A percentile compares a stretch with the other conserved stretches of the same genome.
Conservation (phyloP, 2,888 invertebrate genomes). For the Molorchus minor region DNA sequence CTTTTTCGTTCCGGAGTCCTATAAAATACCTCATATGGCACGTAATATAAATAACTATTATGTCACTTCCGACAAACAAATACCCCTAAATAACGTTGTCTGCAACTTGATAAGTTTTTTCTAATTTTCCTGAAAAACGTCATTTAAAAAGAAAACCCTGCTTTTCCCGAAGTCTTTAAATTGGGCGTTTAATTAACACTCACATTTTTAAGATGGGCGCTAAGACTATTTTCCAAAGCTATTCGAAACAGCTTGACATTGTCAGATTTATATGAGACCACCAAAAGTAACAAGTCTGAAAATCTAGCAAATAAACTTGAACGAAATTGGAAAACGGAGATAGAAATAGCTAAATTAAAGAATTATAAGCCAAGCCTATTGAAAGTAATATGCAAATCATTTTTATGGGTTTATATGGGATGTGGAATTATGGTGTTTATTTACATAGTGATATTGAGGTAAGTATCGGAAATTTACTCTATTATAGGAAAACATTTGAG, state of each 20-base stretch:
- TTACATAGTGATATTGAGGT: slow-evolving; percentile 40
- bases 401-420: slow-evolving; percentile 39
- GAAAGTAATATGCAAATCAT: slow-evolving; percentile 39
- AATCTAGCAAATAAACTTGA: slow-evolving; percentile 71
- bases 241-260: slow-evolving; percentile 69
- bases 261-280: slow-evolving; percentile 70
- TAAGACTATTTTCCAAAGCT: slow-evolving; percentile 64
- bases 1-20: no score
- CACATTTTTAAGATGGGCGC: slow-evolving; percentile 57
- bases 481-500: no score
- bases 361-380: slow-evolving; percentile 51
- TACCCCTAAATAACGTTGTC: no score
- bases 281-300: slow-evolving; percentile 70
- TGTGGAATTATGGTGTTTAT: slow-evolving; percentile 41
- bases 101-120: no score
- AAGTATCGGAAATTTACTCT: slow-evolving; percentile 18
- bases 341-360: slow-evolving; percentile 35
- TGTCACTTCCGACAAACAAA: no score
- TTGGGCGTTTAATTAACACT: no score
- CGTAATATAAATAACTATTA: no score
- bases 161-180: no score
- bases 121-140: no score
- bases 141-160: no score
- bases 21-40: no score
- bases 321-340: slow-evolving; percentile 61